Evolutionary conservation across 2,888 invertebrate genomes (phyloP), one percentile per base, ranked within the genome.

Genomic region (Imbricaverruca yamaguchii): DNA sequence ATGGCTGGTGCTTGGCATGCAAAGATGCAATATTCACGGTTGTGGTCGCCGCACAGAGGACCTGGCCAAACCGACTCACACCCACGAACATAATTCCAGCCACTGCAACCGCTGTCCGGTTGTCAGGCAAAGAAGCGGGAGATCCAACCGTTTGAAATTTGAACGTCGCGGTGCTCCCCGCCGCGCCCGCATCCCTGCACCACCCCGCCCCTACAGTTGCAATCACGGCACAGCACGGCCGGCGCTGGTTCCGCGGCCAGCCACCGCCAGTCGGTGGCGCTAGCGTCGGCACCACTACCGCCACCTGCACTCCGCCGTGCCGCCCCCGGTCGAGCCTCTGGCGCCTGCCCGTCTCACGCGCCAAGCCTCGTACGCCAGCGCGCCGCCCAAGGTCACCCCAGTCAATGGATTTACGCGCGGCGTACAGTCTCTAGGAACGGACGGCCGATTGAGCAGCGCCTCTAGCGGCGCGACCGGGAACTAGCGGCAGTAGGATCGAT

Each of bases 331-430:
- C 65, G 23, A 13, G 39, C 69, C 69, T 25, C 69, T 39, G 69
- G 69, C 25, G 25, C 69, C 69, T 25, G 69, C 69, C 69, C 69
- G 69, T 69, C 69, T 69, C 69, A 69, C 69, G 69, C 69, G 69
- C 25, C 39, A 13, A 39, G 69, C 69, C 11, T 25, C 39, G 74
- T 74, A 74, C 74, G 74, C 74, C 74, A 74, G 74, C 74, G 53
- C 53, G 53, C 39, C 74, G 74, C 53, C 39, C 78, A 78, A 78
- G 78, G 78, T 78, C 78, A 78, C 56, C 56, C 56, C 78, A 78
- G 78, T 78, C 78, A 78, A 78, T 78, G 78, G 57, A 78, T 56
- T 78, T 78, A 78, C 78, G 78, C 78, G 56, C 56, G 56, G 57
- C 57, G 78, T 53, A 74, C 74, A 74, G 74, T 74, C 74, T 74